Evolutionary conservation across 2,888 invertebrate genomes (phyloP), one percentile per base, ranked within the genome.

Genomic region (Scaptomyza parva): DNA sequence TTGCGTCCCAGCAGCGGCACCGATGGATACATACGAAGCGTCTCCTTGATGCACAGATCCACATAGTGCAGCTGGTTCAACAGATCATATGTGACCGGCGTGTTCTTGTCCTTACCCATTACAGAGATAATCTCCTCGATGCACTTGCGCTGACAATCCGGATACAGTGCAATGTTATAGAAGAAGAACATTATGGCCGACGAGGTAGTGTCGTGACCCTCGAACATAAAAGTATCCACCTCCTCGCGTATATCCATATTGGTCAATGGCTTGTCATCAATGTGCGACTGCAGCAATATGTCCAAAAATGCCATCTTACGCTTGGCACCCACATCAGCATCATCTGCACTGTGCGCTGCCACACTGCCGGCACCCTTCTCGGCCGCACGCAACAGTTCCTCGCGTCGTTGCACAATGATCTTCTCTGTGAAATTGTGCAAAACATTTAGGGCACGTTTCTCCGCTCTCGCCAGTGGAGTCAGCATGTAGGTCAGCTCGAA

Each of bases 151-250:
- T 93, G 93, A 30, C 92, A 79, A n/a, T 92, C 90, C 1, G 92
- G 92, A 88, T 93, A 75, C 24, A 88, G 86, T 1, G 93, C 93
- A 40, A 93, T 86, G 64, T 91, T 90, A 67, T 92, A 93, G 24
- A 93, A 89, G 48, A 92, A 88, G 90, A 93, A 93, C 60, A 91
- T 91, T 11, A 93, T 90, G 2, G 92, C 92, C 12, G 93, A 92
- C 0, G 93, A 92, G 9, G 93, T 93, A 3, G 93, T 93, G 62
- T 93, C 93, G 59, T 93, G 92, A 0, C 93, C 93, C 90, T 94
- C 95, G 89, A 95, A 95, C 94, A 95, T 94, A 76, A 95, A 95
- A 0, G 95, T 95, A 73, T 95, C 94, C 0, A 95, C 95, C 91
- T 95, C 95, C 87, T 95, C 94, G 55, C 94, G 92, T 41, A 96